Evolutionary conservation across 2,888 invertebrate genomes (phyloP).

Genomic region (Stomorhina lunata): DNA sequence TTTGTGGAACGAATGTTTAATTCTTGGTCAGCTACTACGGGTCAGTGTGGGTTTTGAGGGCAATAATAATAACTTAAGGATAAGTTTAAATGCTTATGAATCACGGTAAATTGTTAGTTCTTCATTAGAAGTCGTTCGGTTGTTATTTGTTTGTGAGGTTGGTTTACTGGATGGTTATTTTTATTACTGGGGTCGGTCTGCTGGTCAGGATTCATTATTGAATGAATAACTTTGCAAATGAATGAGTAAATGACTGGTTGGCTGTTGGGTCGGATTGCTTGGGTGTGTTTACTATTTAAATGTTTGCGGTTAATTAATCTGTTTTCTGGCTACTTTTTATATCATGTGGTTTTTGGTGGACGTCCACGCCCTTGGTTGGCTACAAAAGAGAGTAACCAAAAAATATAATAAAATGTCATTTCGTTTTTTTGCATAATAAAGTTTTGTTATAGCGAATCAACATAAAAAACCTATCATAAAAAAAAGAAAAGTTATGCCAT

Average conservation of each 20-base stretch:
- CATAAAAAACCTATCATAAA: not conserved
- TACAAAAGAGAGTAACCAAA: too few relatives aligned
- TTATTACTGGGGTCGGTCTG: not conserved
- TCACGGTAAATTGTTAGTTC: conserved; percentile 60
- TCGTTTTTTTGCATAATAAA: not conserved
- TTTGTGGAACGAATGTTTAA: not conserved
- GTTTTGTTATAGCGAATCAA: conserved; percentile 9
- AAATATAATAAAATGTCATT: not conserved
- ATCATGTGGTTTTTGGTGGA: conserved; percentile 45
- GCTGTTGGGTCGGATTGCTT: not conserved
- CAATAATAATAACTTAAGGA: conserved; percentile 9
- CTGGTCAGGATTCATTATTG: not conserved
- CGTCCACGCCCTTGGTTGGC: conserved; percentile 41
- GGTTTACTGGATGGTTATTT: not conserved
- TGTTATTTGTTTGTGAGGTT: not conserved
- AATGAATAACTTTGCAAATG: not conserved
- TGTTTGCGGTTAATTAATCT: conserved; percentile 66
- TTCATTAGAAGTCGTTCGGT: conserved; percentile 35
- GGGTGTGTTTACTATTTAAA: conserved; percentile 64
- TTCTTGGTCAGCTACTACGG: not conserved
- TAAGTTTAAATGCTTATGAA: conserved; percentile 57
- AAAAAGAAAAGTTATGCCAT: conserved; percentile 1
- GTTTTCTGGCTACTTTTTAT: conserved; percentile 54
- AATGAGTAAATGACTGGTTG: not conserved
- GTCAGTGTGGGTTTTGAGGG: not conserved